Base-by-base conservation (phyloP, 2,113 vertebrate species). In the Mola mola region DNA sequence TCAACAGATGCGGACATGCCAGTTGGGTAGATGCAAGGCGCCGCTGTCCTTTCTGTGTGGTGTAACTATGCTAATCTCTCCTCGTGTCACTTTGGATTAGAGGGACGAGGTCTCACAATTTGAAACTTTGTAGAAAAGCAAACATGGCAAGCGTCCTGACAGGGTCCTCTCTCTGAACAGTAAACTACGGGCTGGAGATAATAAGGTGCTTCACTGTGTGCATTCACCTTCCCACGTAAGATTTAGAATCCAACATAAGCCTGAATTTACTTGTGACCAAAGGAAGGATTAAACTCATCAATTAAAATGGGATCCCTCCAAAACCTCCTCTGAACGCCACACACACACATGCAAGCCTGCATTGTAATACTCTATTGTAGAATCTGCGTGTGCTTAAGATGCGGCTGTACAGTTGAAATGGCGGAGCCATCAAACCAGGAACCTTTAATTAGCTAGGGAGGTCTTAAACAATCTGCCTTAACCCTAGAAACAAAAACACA, bases 81-180 rank as follows among this genome's bases (percentile, higher is more conserved):
- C 31, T 42, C 11, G 24, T 51, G 74, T 78, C 81, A 72, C 29
- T 79, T 47, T 79, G 59, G 63, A 75, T 78, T 84, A 78, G 58
- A 51, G 51, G 40, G 34, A 69, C 75, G 50, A 29, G 37, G 55
- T 51, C 24, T 50, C 41, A 42, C 50, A 6, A 37, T 62, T 75
- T 55, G 25, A 75, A 70, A 68, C 63, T 57, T 51, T 17, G 41
- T n/a, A 28, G 53, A 49, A 65, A 47, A 67, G 60, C 31, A 53
- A 38, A 40, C 61, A 55, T 29, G 40, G 56, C 52, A 60, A 77
- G 67, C 56, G 47, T 43, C 11, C 15, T 25, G 49, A 47, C 50
- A 53, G 33, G 28, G 57, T 48, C 19, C 44, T 31, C 10, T 24
- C 47, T 25, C 28, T 44, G 29, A 49, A 42, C 9, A 20, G 24